Base-by-base conservation (phyloP, 2,113 vertebrate genomes). In the Grallaria varia region DNA sequence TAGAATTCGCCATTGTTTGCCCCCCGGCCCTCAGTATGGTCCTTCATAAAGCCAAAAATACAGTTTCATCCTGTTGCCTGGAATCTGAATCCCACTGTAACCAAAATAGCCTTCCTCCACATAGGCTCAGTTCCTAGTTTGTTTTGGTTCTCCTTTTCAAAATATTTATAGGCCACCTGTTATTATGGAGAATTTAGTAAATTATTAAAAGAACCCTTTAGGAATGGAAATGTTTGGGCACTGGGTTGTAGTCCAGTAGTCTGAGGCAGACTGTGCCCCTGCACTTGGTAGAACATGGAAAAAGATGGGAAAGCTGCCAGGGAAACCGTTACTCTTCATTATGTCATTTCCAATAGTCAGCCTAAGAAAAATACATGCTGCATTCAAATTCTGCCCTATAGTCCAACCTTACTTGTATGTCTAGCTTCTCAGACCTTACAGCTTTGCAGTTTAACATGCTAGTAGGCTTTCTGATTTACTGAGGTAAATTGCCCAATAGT, bases 81-180 rank as follows among this genome's bases (percentile, higher is more conserved):
- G 39, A 69, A 42, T 84, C 84, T 91, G 59, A 82, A 76, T 84
- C 17, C 19, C 16, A 12, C 21, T 87, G 49, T 64, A 68, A 76
- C 72, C 1, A 14, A 87, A 95, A 74, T 10, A 81, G 12, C 28
- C 10, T 67, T 31, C 14, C 50, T 91, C 30, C 45, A 18, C 5
- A 1, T 21, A 49, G 47, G 33, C 64, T 84, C 8, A 25, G 35
- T 73, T 81, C 23, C 14, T 85, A 30, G 62, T 86, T 90, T 63
- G n/a, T 74, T 92, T 84, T 74, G 66, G 7, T 71, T 93, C 14
- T 92, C 11, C 37, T 75, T 92, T 87, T 68, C 30, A 78, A 82
- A 89, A 42, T 78, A 68, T 64, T 89, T 84, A 49, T 67, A 75
- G 59, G 40, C 62, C 31, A 49, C 14, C 24, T 89, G 64, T 91